A percentile compares a stretch with the other conserved stretches of the same genome.
Evolutionary conservation across 2,113 vertebrate species (phyloP).

Genomic region (Lasiurus borealis): DNA sequence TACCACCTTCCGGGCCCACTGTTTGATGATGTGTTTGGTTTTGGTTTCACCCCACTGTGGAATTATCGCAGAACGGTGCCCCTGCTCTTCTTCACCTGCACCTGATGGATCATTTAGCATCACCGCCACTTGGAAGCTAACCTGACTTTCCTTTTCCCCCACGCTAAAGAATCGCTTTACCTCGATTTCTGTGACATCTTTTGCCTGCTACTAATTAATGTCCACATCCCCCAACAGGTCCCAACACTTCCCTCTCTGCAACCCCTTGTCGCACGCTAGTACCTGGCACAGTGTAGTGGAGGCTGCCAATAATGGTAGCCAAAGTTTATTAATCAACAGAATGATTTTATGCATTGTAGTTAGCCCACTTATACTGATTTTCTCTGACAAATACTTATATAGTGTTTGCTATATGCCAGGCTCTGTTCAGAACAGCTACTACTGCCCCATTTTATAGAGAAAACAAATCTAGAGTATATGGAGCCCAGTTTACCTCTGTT

Average conservation of each 20-base stretch:
- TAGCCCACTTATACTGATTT: neutral
- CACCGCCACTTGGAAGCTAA: neutral
- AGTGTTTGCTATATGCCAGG: neutral
- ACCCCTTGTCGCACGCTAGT: neutral
- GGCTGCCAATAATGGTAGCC: neutral
- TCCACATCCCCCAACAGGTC: neutral
- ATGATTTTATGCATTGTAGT: neutral
- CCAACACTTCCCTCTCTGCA: neutral
- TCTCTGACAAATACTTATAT: neutral
- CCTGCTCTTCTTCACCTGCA: neutral
- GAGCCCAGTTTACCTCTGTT: neutral
- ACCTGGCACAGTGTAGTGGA: neutral
- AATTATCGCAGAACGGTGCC: neutral
- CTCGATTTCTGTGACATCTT: neutral
- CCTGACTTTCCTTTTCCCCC: neutral
- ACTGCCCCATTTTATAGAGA: neutral
- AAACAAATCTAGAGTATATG: neutral
- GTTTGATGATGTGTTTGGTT: neutral
- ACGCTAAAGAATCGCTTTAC: neutral
- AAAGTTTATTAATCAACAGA: neutral
- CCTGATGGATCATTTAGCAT: neutral
- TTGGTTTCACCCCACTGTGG: neutral
- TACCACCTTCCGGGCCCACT: neutral
- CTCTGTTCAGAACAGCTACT: neutral
- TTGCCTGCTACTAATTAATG: neutral